Base-by-base conservation (phyloP, 1,140 invertebrate species). In the Stegodyphus mimosarum region DNA sequence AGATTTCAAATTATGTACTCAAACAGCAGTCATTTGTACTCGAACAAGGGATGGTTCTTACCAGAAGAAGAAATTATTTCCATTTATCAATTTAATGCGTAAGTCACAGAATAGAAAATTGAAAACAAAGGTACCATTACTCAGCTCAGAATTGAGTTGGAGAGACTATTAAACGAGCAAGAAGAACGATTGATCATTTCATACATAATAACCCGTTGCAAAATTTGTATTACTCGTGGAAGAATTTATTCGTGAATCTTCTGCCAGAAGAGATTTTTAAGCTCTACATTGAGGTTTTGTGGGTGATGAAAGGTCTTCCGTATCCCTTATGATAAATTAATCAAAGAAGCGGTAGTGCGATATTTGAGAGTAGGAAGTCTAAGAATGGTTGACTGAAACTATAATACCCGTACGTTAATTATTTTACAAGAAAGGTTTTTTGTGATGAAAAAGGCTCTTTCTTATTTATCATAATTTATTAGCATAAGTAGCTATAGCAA, bases 11-110 rank as follows among this genome's bases (percentile, higher is more conserved):
- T 51, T 66, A 55, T 49, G 64, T 9, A 5, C 10, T 10, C 7
- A 63, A 66, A 76, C 18, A 13, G 48, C 18, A 13, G 18, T 66
- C 49, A 76, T 76, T 15, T n/a, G n/a, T 76, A 7, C 7, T 17
- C 13, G 48, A 48, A 49, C 5, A 49, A 6, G 9, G 13, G 13
- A 18, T 33, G 7, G 3, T 51, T 60, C 9, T 15, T 33, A n/a
- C 13, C 7, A 17, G 60, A 49, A 15, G 53, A 6, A 76, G 7
- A 76, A 76, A 64, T 66, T 48, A 76, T n/a, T 66, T 51, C 74
- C 11, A 76, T 76, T 76, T 64, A 76, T 76, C 74, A 76, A 9
- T 76, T 55, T 66, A 76, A 76, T 76, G 74, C 33, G 6, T 7
- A 52, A 76, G 60, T 10, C 74, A 76, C 17, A 50, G 48, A 15